These are phyloP conservation scores for Cerastis leucographa DNA, from an alignment of 2,888 invertebrate species.

Conservation along the genomic window DNA sequence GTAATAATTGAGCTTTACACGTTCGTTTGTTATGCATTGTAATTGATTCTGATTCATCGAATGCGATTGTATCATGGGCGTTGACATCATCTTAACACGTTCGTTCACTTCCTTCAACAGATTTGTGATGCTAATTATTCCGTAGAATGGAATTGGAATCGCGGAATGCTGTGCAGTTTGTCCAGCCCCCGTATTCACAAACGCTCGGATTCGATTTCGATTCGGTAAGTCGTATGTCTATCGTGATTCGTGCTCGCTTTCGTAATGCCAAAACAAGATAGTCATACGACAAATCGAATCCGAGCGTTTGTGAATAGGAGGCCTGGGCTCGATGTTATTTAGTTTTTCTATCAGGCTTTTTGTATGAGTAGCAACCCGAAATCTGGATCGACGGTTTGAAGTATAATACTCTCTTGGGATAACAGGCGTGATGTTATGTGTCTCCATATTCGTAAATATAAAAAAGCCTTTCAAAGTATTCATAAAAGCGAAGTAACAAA, in stretches of 20 bases:
- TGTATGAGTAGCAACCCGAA: neutral
- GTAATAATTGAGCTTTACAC: constrained; percentile 48
- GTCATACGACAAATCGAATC: no score
- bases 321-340: neutral
- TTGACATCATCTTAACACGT: constrained; percentile 49
- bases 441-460: neutral
- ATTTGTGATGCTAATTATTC: constrained; percentile 15
- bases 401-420: no score
- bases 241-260: no score
- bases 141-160: neutral
- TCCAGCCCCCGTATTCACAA: no score
- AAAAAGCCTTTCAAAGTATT: constrained; percentile 31
- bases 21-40: constrained; percentile 42
- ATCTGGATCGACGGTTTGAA: neutral
- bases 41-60: constrained; percentile 55
- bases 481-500: constrained; percentile 41
- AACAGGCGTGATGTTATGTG: neutral
- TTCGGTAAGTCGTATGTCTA: no score
- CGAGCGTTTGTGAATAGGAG: no score
- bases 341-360: neutral
- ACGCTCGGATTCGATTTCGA: no score
- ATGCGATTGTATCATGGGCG: constrained; percentile 35
- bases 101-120: constrained; percentile 19
- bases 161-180: neutral
- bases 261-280: no score